phyloP scores from a whole-genome alignment of 1,140 invertebrate genomes.

The Sminthurides bifidus region DNA sequence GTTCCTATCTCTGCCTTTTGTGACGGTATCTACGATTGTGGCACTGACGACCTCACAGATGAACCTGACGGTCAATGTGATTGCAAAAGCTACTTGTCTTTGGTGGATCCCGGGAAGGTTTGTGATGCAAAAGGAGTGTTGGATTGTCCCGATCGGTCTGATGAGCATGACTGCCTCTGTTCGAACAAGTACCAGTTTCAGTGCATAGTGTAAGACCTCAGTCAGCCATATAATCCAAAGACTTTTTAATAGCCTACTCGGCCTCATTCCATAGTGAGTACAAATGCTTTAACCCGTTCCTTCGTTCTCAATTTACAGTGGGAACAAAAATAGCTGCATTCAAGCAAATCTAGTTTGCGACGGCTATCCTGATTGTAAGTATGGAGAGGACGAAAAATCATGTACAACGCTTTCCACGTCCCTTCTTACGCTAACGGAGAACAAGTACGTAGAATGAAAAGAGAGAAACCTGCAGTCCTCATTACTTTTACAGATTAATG shows the following conservation, averaged over 20 bases:
- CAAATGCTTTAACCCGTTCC: background rate
- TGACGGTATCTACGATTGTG: conserved; percentile 11
- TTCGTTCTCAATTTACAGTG: background rate
- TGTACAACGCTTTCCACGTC: background rate
- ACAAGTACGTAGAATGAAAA: background rate
- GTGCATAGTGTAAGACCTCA: background rate
- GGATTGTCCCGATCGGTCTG: conserved; percentile 9
- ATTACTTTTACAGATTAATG: too few species aligned
- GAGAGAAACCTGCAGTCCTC: too few species aligned
- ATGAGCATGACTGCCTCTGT: conserved; percentile 5
- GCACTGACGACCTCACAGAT: conserved; percentile 8
- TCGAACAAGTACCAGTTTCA: background rate
- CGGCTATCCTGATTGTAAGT: background rate
- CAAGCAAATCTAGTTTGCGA: conserved; percentile 4
- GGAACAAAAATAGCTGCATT: background rate
- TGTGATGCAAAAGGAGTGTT: conserved; percentile 1
- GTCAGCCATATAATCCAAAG: background rate
- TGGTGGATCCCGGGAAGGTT: conserved; percentile 2
- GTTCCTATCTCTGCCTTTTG: conserved; percentile 14
- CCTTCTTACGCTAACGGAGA: background rate
- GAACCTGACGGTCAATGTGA: conserved; percentile 8
- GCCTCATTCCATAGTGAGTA: background rate
- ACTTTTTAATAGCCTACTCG: background rate
- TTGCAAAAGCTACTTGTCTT: conserved; percentile 7
- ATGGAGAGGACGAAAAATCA: background rate